phyloP scores from a whole-genome alignment of 2,113 vertebrate species.

The Callipepla squamata region DNA sequence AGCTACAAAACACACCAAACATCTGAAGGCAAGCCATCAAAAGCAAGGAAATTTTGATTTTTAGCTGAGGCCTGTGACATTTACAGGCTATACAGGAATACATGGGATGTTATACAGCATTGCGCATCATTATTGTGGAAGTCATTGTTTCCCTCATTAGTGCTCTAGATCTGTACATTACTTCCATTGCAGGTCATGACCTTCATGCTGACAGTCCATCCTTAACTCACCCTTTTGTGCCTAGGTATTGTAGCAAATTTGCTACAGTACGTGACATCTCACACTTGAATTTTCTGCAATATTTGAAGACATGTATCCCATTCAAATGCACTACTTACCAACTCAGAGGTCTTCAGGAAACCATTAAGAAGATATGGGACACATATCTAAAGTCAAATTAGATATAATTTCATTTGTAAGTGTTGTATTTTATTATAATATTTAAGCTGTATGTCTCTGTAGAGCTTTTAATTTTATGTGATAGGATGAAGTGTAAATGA shows the following conservation, averaged over 20 bases:
- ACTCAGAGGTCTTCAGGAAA: conserved; percentile 64
- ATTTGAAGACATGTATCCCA: conserved; percentile 73
- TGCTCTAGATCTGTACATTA: conserved; percentile 75
- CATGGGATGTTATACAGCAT: conserved; percentile 73
- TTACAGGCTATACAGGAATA: conserved; percentile 64
- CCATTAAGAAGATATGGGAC: conserved; percentile 62
- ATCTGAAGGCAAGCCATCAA: conserved; percentile 62
- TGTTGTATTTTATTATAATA: conserved; percentile 61
- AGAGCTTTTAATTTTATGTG: conserved; percentile 61
- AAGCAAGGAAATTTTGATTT: conserved; percentile 63
- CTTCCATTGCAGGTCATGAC: conserved; percentile 69
- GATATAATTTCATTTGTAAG: conserved; percentile 60
- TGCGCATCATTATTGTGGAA: conserved; percentile 77
- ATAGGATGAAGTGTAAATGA: conserved; percentile 1
- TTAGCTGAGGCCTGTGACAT: conserved; percentile 64
- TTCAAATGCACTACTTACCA: conserved; percentile 74
- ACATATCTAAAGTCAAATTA: conserved; percentile 62
- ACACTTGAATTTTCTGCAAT: conserved; percentile 73
- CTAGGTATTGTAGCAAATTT: conserved; percentile 75
- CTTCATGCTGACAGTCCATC: conserved; percentile 69
- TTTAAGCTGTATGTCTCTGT: conserved; percentile 49
- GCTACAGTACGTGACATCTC: conserved; percentile 69
- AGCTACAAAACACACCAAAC: conserved; percentile 36
- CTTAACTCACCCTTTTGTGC: conserved; percentile 76
- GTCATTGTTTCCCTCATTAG: conserved; percentile 79